These are phyloP conservation scores for Eupeodes luniger DNA, from an alignment of 2,888 invertebrate species.

Conservation along the genomic window DNA sequence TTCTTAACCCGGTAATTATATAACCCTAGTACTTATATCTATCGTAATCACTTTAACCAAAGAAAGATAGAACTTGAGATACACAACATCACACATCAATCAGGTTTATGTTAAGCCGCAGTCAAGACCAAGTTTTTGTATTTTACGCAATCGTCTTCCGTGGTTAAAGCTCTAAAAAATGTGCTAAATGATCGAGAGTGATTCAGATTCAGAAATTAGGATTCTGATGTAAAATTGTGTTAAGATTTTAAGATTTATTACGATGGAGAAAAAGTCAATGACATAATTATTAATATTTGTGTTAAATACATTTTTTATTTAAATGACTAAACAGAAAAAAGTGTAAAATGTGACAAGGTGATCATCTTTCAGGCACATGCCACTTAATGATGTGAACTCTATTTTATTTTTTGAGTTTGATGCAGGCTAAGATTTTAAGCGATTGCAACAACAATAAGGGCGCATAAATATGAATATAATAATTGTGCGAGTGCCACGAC, in stretches of 20 bases:
- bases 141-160: not conserved
- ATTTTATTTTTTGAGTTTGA: not conserved
- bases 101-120: too few relatives aligned
- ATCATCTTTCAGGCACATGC: conserved; percentile 34
- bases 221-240: not conserved
- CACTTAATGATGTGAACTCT: conserved; percentile 34
- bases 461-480: not conserved
- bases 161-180: not conserved
- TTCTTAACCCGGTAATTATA: conserved; percentile 82
- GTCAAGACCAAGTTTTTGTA: not conserved
- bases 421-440: conserved; percentile 22
- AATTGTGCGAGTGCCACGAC: not conserved
- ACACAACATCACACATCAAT: not conserved
- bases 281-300: not conserved
- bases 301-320: not conserved
- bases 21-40: not conserved
- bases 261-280: not conserved
- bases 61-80: not conserved
- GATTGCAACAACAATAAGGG: conserved; percentile 24
- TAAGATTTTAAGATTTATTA: not conserved
- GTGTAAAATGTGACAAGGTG: conserved; percentile 43
- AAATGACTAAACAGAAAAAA: not conserved
- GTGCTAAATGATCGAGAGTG: conserved; percentile 27
- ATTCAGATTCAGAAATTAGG: not conserved
- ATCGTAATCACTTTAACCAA: not conserved